These are phyloP conservation scores for Drosophila cognata DNA, from an alignment of 2,888 invertebrate genomes.

Conservation along the genomic window DNA sequence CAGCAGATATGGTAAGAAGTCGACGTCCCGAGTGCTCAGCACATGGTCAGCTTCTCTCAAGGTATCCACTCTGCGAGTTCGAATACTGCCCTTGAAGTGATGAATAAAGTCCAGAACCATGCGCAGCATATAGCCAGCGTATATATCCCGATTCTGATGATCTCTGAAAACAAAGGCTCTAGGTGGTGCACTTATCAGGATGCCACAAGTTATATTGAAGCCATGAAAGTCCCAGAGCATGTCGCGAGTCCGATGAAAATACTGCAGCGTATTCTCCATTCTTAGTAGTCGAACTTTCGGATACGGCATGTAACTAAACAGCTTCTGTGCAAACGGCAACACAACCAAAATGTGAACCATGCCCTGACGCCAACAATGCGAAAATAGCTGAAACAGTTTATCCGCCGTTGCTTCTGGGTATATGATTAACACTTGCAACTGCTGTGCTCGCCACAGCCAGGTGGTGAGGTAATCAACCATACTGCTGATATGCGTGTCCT, in stretches of 20 bases:
- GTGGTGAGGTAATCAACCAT: conserved; percentile 44
- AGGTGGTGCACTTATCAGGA: conserved; percentile 51
- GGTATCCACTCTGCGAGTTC: conserved; percentile 12
- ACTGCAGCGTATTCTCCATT: conserved; percentile 34
- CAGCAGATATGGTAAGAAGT: conserved; percentile 60
- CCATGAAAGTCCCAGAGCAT: conserved; percentile 60
- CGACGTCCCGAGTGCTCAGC: conserved; percentile 44
- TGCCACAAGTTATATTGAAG: conserved; percentile 44
- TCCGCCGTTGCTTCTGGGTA: conserved; percentile 40
- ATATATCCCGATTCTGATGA: conserved; percentile 32
- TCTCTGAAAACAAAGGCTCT: conserved; percentile 63
- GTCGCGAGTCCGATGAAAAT: conserved; percentile 34
- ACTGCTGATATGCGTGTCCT: conserved; percentile 10
- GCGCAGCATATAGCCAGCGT: conserved; percentile 66
- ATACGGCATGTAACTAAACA: conserved; percentile 67
- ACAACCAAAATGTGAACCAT: conserved; percentile 59
- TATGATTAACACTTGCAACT: conserved; percentile 56
- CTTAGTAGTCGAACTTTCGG: conserved; percentile 39
- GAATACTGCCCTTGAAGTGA: conserved; percentile 63
- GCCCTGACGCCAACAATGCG: conserved; percentile 61
- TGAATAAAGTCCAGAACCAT: conserved; percentile 58
- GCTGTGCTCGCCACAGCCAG: conserved; percentile 64
- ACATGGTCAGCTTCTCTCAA: conserved; percentile 38
- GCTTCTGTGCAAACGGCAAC: conserved; percentile 15
- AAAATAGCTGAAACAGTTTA: conserved; percentile 43